Evolutionary conservation across 2,113 vertebrate species (phyloP), one percentile per base, ranked within the genome.

Genomic region (Brevimyrus niger): DNA sequence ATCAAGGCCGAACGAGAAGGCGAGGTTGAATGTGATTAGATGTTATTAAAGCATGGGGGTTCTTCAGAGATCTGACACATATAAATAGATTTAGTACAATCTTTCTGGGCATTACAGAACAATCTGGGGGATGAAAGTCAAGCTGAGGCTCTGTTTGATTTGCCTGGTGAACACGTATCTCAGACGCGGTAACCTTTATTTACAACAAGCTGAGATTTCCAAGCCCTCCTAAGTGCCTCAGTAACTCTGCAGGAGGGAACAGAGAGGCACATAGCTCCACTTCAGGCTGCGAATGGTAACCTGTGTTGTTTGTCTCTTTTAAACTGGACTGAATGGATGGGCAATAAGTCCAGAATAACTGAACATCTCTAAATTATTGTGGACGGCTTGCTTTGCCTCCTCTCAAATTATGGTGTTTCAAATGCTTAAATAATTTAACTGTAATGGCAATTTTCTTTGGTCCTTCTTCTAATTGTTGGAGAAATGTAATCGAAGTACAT

Each of bases 31-130:
- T 90, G 88, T 93, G 89, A 92, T 93, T 84, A 91, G 90, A 91
- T 91, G 90, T 94, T 94, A 95, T 94, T 94, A 94, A 95, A 92
- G 90, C 89, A 87, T 84, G 91, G 90, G 88, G 84, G 90, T 27
- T 86, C 95, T 94, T 92, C 21, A 51, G 93, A 93, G 95, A 95
- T 88, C 91, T 3, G 85, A 35, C 17, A 87, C 84, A 92, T 94
- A 95, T 93, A 94, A 96, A 96, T 92, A 94, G 91, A 93, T 94
- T 90, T 89, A 93, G 92, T 93, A 92, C 94, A 38, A 38, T 96
- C 96, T 95, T 95, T 90, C 92, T 91, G 92, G 90, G 90, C 94
- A 95, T 94, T 51, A n/a, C 7, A 27, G 85, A 51, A 85, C 82
- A 85, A 27, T 80, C 73, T 7, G 35, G 35, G 19, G 82, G 82